Conservation (phyloP, 2,113 vertebrate species). For the Nothocercus julius region DNA sequence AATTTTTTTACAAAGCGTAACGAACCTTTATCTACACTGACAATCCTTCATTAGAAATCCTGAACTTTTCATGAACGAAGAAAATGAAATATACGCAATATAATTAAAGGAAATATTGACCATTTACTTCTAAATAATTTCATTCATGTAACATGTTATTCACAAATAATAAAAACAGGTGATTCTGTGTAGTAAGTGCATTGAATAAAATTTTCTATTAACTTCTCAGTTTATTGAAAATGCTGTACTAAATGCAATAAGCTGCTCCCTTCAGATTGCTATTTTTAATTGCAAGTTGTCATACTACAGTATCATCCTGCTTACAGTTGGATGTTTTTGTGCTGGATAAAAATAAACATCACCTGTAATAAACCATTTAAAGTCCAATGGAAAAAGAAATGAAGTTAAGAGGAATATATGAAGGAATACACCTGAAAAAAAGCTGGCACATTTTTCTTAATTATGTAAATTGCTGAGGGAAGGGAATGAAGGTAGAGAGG, state of each 20-base stretch:
- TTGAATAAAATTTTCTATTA: neutral
- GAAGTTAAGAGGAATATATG: too few relatives aligned
- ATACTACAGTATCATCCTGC: neutral
- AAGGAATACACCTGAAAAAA: too few relatives aligned
- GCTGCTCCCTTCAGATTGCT: neutral
- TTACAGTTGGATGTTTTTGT: neutral
- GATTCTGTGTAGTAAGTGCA: neutral
- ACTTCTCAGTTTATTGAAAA: neutral
- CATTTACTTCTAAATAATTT: neutral
- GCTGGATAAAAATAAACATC: neutral
- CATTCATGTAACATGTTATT: neutral
- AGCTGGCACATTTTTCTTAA: too few relatives aligned
- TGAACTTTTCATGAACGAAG: neutral
- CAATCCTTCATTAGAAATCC: neutral
- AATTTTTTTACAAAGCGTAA: neutral
- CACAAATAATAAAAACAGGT: neutral
- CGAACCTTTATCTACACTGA: neutral
- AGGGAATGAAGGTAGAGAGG: neutral
- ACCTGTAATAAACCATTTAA: neutral
- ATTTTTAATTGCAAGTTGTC: neutral
- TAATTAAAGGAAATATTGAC: neutral
- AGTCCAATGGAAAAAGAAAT: neutral
- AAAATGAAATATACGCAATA: neutral
- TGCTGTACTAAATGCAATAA: neutral
- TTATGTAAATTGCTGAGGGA: neutral